Evolutionary conservation across 2,113 vertebrate species (phyloP), one percentile per base, ranked within the genome.

Genomic region (Rhipidura dahli): DNA sequence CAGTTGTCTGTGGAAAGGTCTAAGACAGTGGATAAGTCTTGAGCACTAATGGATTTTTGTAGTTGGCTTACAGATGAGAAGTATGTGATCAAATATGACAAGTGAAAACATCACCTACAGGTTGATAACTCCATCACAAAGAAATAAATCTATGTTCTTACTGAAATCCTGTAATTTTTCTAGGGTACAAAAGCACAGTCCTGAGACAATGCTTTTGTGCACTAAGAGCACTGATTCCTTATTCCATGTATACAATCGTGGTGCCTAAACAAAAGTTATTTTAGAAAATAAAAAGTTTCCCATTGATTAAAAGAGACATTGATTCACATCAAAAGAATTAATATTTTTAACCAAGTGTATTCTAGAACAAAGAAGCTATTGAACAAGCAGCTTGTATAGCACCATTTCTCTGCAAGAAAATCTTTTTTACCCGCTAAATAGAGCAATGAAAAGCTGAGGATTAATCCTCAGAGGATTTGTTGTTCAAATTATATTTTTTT

Each of bases 201-300:
- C 21, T 23, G 47, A 75, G 39, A 61, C 26, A 73, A 66, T 42
- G 8, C 4, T 73, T 86, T 73, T 26, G 17, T 51, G 27, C 3
- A 6, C 7, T 42, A 20, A 54, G 28, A 5, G 8, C 19, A 42
- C 35, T 1, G 3, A 23, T 47, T 5, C 28, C 57, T 56, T 82
- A 54, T 56, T 75, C 22, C 24, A 49, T 1, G 0, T 49, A 57
- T 8, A n/a, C 5, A 42, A 12, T 54, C 12, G 39, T 1, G 1
- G 5, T n/a, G 18, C 30, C 49, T 47, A 15, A 86, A 69, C 1
- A 72, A 28, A 77, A 61, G 3, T 45, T 70, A 35, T 64, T 90
- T 60, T 49, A 47, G 13, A 69, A 89, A 83, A 69, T 14, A 15
- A 44, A 39, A 72, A 14, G 5, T 30, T 14, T 66, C 5, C 24